Evolutionary conservation across 2,888 invertebrate genomes (phyloP), one percentile per base, ranked within the genome.

Genomic region (Andricus quercusramuli): DNA sequence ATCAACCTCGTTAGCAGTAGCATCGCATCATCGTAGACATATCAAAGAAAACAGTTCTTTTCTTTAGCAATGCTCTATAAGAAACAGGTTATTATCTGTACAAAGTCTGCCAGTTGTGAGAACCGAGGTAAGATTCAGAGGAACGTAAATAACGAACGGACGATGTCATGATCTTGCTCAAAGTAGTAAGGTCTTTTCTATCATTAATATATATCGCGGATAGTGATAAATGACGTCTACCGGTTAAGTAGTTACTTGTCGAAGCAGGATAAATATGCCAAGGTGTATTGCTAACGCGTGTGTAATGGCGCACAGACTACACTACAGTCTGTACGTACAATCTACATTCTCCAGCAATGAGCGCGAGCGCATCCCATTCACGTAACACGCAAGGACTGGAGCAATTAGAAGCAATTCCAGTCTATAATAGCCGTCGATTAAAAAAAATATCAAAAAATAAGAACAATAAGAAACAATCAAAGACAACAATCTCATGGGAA

Each of bases 211-310:
- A 70, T 29, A 70, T 25, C n/a, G 66, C 22, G 9, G 41, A 32
- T 66, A n/a, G 66, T 37, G 66, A 66, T 66, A 66, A 66, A 66
- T 66, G n/a, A 66, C 32, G 67, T 67, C 67, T 37, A 67, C 67
- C 17, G 67, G 41, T 41, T 62, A 62, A 62, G 62, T 62, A 62
- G 62, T 62, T 37, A 67, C 67, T 67, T 67, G 67, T 67, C 67
- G 62, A 62, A 25, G 62, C 62, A 15, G 62, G 15, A 62, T 62
- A 62, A 62, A 62, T 62, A 62, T 25, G 62, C 62, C 62, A 62
- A 62, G 62, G 22, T 62, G 15, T 25, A 29, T 29, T 29, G 25
- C 62, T 22, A 62, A 62, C 15, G 62, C 62, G 62, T 62, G 25
- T 25, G 62, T 62, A 56, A 56, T n/a, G 56, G 56, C n/a, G 56